A percentile compares a stretch with the other conserved stretches of the same genome.
Conservation (phyloP, 2,888 invertebrate genomes). For the Meganola albula region DNA sequence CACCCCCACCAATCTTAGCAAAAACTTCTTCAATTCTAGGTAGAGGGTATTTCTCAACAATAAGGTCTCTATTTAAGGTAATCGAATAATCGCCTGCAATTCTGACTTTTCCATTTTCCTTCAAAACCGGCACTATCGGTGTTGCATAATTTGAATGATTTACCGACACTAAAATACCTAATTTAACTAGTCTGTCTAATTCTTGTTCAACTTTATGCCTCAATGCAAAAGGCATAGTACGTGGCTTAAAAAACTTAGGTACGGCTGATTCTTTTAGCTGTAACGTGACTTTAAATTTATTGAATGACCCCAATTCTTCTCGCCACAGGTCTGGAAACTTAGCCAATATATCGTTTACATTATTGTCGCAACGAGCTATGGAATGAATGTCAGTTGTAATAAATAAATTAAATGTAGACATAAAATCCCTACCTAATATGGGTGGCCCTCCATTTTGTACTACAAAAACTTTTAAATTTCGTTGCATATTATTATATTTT, state of each 20-base stretch:
- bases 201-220: conserved; percentile 25
- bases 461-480: no score
- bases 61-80: conserved; percentile 24
- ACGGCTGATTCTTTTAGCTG: conserved; percentile 12
- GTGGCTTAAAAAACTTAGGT: conserved; percentile 25
- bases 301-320: conserved; percentile 15
- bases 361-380: no score
- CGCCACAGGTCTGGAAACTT: not conserved
- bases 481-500: no score
- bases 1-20: conserved; percentile 1
- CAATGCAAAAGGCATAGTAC: conserved; percentile 30
- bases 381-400: no score
- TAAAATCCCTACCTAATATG: no score
- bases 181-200: not conserved
- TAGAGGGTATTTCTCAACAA: conserved; percentile 23
- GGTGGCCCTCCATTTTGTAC: no score
- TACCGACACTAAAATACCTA: not conserved
- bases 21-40: conserved; percentile 21
- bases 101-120: conserved; percentile 15
- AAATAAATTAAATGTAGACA: no score
- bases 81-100: conserved; percentile 17
- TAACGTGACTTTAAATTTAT: conserved; percentile 15
- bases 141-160: not conserved
- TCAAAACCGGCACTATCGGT: conserved; percentile 22
- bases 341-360: not conserved